Evolutionary conservation across 2,797 vertebrate genomes (phyloP).

Genomic region (Eremophila alpestris): DNA sequence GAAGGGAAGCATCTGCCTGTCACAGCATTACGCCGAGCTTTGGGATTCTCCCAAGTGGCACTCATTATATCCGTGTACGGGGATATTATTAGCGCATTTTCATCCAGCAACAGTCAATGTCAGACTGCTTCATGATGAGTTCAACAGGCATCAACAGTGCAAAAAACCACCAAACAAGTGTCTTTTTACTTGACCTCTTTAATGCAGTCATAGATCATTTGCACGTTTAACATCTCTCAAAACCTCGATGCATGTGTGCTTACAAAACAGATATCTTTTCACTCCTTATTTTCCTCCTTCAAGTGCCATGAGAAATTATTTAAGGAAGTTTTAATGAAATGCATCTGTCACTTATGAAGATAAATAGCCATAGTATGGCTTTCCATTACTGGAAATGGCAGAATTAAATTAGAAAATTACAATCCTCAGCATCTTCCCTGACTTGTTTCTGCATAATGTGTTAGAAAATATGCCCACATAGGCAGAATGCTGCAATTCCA

Average conservation of each 20-base stretch:
- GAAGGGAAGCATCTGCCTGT: conserved; percentile 12
- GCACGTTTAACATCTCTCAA: conserved; percentile 69
- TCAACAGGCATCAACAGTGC: conserved; percentile 57
- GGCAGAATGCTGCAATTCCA: conserved; percentile 73
- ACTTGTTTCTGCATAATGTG: conserved; percentile 81
- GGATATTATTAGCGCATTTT: conserved; percentile 56
- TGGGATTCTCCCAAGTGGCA: conserved; percentile 45
- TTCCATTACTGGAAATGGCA: conserved; percentile 83
- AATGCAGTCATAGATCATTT: conserved; percentile 67
- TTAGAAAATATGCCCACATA: conserved; percentile 80
- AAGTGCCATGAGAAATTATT: conserved; percentile 79
- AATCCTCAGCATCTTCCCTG: conserved; percentile 79
- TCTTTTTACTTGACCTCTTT: conserved; percentile 69
- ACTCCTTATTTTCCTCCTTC: conserved; percentile 59
- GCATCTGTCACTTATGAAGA: conserved; percentile 82
- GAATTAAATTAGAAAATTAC: conserved; percentile 84
- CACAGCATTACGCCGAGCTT: conserved; percentile 1
- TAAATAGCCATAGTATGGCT: conserved; percentile 75
- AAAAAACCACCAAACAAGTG: conserved; percentile 61
- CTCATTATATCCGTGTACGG: conserved; percentile 21
- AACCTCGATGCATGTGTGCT: conserved; percentile 49
- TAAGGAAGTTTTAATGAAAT: conserved; percentile 83
- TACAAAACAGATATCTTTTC: conserved; percentile 72
- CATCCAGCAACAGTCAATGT: conserved; percentile 44
- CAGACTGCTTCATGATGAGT: conserved; percentile 50